phyloP scores from a whole-genome alignment of 2,113 vertebrate species.

The Ovis aries region DNA sequence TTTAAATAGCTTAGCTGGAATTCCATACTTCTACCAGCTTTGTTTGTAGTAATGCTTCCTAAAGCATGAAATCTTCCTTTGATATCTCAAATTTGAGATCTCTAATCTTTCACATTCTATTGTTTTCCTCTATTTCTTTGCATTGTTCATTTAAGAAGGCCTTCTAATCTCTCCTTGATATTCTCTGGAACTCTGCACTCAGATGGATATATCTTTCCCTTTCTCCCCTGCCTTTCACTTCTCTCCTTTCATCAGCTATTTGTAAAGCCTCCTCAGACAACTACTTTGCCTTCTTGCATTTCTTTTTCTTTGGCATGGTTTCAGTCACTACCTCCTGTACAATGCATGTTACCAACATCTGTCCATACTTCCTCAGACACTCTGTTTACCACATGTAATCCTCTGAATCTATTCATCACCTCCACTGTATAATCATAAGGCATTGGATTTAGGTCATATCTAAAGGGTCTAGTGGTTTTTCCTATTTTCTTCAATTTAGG shows the following conservation, averaged over 20 bases:
- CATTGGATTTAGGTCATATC: background rate
- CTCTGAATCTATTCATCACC: background rate
- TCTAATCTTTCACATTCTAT: background rate
- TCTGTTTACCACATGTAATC: background rate
- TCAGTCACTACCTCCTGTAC: background rate
- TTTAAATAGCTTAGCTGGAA: background rate
- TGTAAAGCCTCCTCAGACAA: background rate
- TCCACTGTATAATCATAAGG: background rate
- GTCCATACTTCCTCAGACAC: background rate
- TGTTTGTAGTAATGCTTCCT: background rate
- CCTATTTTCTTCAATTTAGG: background rate
- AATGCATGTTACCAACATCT: background rate
- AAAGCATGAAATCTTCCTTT: background rate
- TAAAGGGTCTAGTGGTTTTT: background rate
- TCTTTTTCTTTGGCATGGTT: background rate
- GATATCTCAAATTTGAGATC: background rate
- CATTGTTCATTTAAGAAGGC: background rate
- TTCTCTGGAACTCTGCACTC: background rate
- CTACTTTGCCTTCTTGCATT: background rate
- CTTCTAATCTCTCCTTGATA: background rate
- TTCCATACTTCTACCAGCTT: background rate
- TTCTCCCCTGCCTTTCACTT: background rate
- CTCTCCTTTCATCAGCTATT: background rate
- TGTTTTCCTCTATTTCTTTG: background rate
- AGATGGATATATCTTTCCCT: background rate